Percentiles rank a stretch among this genome's conserved stretches.
phyloP scores from a whole-genome alignment of 2,888 invertebrate species.

The Polyommatus iphigenia region DNA sequence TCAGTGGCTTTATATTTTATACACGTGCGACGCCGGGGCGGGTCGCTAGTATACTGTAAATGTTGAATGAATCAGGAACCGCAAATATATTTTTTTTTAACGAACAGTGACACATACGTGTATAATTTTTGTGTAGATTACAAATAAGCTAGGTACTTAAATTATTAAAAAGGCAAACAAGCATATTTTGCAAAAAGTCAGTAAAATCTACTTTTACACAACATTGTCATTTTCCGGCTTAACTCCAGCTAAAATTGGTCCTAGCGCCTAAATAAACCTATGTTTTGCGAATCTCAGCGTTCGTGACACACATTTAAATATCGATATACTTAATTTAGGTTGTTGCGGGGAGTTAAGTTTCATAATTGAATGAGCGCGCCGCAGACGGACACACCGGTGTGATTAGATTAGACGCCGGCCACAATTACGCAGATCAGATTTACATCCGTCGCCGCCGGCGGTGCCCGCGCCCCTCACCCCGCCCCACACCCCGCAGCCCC shows the following conservation, averaged over 20 bases:
- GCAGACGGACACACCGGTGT: slow-evolving; percentile 69
- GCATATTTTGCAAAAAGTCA: too few relatives aligned
- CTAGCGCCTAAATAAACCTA: background rate
- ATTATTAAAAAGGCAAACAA: too few relatives aligned
- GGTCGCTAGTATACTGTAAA: too few relatives aligned
- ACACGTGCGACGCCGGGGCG: too few relatives aligned
- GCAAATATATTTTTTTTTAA: too few relatives aligned
- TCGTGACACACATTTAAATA: slow-evolving; percentile 46
- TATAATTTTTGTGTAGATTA: too few relatives aligned
- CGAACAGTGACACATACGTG: too few relatives aligned
- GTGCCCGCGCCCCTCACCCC: slow-evolving; percentile 34
- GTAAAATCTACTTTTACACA: too few relatives aligned
- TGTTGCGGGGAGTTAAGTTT: slow-evolving; percentile 48
- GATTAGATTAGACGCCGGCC: slow-evolving; percentile 77
- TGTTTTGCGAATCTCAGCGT: background rate
- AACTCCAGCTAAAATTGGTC: background rate
- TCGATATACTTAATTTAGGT: slow-evolving; percentile 47
- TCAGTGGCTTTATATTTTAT: too few relatives aligned
- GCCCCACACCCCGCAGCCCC: slow-evolving; percentile 25
- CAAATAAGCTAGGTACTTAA: too few relatives aligned
- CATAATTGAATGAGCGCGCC: slow-evolving; percentile 71
- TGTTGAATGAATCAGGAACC: too few relatives aligned
- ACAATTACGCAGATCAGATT: slow-evolving; percentile 78
- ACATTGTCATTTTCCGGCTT: background rate
- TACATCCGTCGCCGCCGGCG: slow-evolving; percentile 56